phyloP scores from a whole-genome alignment of 2,888 invertebrate species.

The Pristionchus mayeri region DNA sequence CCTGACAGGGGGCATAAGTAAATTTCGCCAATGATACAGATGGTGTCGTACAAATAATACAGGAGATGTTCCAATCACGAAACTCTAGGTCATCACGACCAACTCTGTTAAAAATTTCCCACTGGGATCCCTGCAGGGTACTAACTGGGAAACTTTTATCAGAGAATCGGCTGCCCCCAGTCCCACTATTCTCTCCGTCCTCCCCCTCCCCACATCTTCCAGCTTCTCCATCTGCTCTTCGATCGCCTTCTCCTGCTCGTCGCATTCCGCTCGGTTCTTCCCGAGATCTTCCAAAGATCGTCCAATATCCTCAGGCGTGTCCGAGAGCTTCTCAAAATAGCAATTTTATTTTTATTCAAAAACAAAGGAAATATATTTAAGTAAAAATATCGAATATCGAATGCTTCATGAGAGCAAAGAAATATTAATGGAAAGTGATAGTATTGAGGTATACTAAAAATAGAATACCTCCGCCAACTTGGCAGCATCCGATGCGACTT shows the following conservation, averaged over 20 bases:
- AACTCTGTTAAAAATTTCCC: too few relatives aligned
- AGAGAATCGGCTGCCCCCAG: neutral
- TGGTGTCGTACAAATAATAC: too few relatives aligned
- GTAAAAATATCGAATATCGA: neutral
- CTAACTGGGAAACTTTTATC: too few relatives aligned
- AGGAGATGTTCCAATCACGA: too few relatives aligned
- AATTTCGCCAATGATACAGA: too few relatives aligned
- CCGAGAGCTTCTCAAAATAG: constrained; percentile 57
- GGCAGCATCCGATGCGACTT: neutral
- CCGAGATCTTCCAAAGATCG: constrained; percentile 78
- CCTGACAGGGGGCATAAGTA: too few relatives aligned
- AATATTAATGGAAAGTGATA: too few relatives aligned
- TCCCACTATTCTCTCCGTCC: too few relatives aligned
- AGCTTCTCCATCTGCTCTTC: constrained; percentile 73
- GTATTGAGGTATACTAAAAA: neutral
- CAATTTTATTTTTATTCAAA: neutral
- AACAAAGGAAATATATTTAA: neutral
- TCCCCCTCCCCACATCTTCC: constrained; percentile 53
- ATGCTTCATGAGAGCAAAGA: too few relatives aligned
- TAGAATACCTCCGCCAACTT: constrained; percentile 45
- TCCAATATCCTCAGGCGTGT: constrained; percentile 61
- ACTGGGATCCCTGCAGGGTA: too few relatives aligned
- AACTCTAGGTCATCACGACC: too few relatives aligned
- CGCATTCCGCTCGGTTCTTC: constrained; percentile 76
- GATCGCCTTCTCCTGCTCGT: constrained; percentile 60